These are phyloP conservation scores for Orius insidiosus DNA, from an alignment of 1,140 invertebrate genomes.

Conservation along the genomic window DNA sequence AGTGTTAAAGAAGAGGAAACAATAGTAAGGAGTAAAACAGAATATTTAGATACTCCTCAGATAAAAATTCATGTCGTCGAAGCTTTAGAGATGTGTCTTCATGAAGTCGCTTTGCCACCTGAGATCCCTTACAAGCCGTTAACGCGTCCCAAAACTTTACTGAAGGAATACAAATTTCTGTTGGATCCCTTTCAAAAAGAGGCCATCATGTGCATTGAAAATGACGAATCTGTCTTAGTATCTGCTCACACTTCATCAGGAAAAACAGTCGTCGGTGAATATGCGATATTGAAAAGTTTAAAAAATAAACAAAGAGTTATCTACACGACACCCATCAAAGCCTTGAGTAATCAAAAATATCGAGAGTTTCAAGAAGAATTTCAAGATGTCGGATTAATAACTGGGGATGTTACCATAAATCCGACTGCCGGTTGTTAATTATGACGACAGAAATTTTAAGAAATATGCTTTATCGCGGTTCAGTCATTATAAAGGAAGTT, in stretches of 20 bases:
- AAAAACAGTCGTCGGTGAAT: conserved; percentile 98
- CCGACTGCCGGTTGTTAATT: conserved; percentile 88
- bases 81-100: conserved; percentile 73
- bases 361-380: conserved; percentile 53
- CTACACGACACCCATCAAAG: conserved; percentile 99
- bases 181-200: conserved; percentile 98
- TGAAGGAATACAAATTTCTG: conserved; percentile 86
- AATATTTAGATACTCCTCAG: neutral
- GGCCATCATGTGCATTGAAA: conserved; percentile 93
- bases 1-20: too few species aligned
- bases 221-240: conserved; percentile 92
- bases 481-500: conserved; percentile 94
- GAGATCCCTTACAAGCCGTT: conserved; percentile 66
- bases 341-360: conserved; percentile 98
- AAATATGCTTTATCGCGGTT: conserved; percentile 97
- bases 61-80: conserved; percentile 36
- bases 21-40: too few species aligned
- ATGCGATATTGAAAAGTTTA: conserved; percentile 51
- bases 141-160: conserved; percentile 39
- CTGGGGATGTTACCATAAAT: conserved; percentile 98
- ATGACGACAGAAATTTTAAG: conserved; percentile 99
- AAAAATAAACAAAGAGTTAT: conserved; percentile 78
- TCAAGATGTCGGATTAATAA: conserved; percentile 32
- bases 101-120: conserved; percentile 83
- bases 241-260: conserved; percentile 99